A percentile compares a stretch with the other conserved stretches of the same genome.
Evolutionary conservation across 2,113 vertebrate genomes (phyloP).

Genomic region (Thryonomys swinderianus): DNA sequence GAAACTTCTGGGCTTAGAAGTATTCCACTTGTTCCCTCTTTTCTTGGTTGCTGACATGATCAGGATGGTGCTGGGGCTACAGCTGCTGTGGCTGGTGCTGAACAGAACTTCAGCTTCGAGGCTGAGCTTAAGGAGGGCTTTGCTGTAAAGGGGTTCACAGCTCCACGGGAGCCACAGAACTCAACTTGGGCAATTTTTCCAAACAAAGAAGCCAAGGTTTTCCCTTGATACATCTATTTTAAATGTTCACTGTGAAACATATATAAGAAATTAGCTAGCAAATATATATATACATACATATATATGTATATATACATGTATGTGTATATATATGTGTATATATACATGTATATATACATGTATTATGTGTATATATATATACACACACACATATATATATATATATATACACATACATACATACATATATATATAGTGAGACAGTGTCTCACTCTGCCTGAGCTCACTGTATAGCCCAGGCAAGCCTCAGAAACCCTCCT

Average conservation of each 20-base stretch:
- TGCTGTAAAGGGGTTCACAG: neutral
- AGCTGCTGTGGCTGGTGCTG: neutral
- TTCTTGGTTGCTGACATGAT: neutral
- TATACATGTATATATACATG: too few species aligned
- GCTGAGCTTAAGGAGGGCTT: neutral
- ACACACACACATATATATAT: too few species aligned
- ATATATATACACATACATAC: too few species aligned
- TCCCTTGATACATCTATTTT: neutral
- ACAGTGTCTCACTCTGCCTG: too few species aligned
- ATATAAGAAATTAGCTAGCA: neutral
- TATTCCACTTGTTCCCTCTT: neutral
- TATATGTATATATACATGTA: too few species aligned
- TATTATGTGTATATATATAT: too few species aligned
- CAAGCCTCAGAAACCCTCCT: too few species aligned
- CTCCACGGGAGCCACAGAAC: neutral
- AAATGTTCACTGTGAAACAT: neutral
- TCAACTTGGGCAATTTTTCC: neutral
- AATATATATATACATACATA: too few species aligned
- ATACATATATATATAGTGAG: too few species aligned
- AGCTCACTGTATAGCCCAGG: too few species aligned
- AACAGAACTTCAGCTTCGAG: neutral
- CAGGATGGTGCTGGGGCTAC: too few species aligned
- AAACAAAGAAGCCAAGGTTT: neutral
- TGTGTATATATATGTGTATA: too few species aligned
- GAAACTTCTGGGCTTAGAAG: neutral